A percentile compares a stretch with the other conserved stretches of the same genome.
Evolutionary conservation across 2,113 vertebrate species (phyloP).

Genomic region (Menura novaehollandiae): DNA sequence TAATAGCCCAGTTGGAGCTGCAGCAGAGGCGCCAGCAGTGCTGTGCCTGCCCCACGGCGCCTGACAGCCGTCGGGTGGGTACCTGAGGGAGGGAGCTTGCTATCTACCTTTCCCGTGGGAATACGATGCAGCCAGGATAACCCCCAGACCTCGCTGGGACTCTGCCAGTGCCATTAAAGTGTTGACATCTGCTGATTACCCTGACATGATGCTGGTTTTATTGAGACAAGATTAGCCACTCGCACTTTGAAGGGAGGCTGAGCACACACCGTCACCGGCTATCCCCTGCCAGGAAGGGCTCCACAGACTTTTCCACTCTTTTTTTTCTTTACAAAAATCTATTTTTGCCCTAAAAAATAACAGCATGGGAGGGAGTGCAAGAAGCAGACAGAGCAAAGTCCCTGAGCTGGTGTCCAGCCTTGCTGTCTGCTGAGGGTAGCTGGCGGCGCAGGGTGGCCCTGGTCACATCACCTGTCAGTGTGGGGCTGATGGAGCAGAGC

Average conservation of each 20-base stretch:
- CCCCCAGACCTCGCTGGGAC: slow-evolving; percentile 84
- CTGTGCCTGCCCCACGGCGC: slow-evolving; percentile 49
- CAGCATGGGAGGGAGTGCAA: neutral
- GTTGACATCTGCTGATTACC: slow-evolving; percentile 63
- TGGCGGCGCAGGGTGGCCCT: neutral
- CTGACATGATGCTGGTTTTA: slow-evolving; percentile 73
- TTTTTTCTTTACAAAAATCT: slow-evolving; percentile 63
- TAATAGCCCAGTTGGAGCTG: neutral
- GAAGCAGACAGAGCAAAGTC: neutral
- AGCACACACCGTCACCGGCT: slow-evolving; percentile 76
- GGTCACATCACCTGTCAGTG: neutral
- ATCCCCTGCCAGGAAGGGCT: slow-evolving; percentile 74
- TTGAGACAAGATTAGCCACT: slow-evolving; percentile 68
- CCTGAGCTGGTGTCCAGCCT: neutral
- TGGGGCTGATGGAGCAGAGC: neutral
- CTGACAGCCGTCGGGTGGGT: slow-evolving; percentile 60
- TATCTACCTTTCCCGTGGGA: slow-evolving; percentile 93
- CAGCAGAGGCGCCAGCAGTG: slow-evolving; percentile 50
- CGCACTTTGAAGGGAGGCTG: slow-evolving; percentile 62
- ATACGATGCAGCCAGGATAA: slow-evolving; percentile 80
- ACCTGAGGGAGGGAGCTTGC: slow-evolving; percentile 67
- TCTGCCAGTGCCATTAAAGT: slow-evolving; percentile 85
- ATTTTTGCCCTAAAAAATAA: neutral
- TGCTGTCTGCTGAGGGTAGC: neutral
- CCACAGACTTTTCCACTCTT: slow-evolving; percentile 75